Evolutionary conservation across 2,113 vertebrate species (phyloP).

Genomic region (human): GRCh38 chr6:89639001-89639500

Average conservation of each 20-base stretch:
- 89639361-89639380: background rate
- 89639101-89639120: too few species aligned
- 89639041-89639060: too few species aligned
- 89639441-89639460: background rate
- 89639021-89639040: too few species aligned
- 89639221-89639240: background rate
- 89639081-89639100: too few species aligned
- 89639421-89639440: background rate
- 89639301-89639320: too few species aligned
- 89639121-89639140: too few species aligned
- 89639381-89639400: background rate
- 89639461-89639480: background rate
- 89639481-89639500: background rate
- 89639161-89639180: too few species aligned
- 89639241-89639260: background rate
- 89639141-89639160: too few species aligned
- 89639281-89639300: background rate
- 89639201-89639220: background rate
- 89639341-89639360: background rate
- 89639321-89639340: background rate
- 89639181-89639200: background rate
- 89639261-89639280: background rate
- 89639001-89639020: too few species aligned
- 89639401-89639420: background rate
- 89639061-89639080: too few species aligned